Evolutionary conservation across 2,113 vertebrate species (phyloP), one percentile per base, ranked within the genome.

Genomic region (Cariama cristata): DNA sequence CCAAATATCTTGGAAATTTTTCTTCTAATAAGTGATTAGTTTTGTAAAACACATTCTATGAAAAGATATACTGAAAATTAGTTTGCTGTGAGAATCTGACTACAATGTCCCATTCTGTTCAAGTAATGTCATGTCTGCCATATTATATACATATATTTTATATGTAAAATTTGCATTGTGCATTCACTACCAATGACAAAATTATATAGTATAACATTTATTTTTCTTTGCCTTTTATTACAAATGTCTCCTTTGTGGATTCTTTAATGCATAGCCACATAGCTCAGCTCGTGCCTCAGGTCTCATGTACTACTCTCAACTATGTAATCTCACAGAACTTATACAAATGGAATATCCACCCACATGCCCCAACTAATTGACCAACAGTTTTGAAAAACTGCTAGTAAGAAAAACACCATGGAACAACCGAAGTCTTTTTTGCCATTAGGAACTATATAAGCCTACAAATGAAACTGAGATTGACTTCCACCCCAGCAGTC

Each of bases 401-500:
- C 47, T 69, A 80, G 9, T 21, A 42, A 74, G 30, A 87, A 77
- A 91, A 74, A 2, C 30, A 59, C 23, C 16, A 35, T 0, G 15
- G 19, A 86, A 76, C 23, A 83, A 30, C 23, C 67, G 1, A n/a
- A 55, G 12, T 11, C 1, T 82, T 42, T 47, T 28, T 63, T 40
- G 24, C 16, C 28, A 11, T 75, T 45, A 72, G 17, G 18, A 91
- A 91, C 4, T 6, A 53, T 15, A 22, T 42, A 72, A 90, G 19
- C 38, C 62, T 64, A 64, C 68, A 97, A 97, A 91, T 94, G 50
- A 98, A 94, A 76, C 63, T 40, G 62, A 95, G 72, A 94, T 72
- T 66, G 89, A 96, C 89, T 98, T 98, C 92, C 81, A 97, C 91
- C 86, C 84, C 68, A 97, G 40, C 47, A 95, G 73, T 58, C 93